These are phyloP conservation scores for Sialia sialis DNA, from an alignment of 2,113 vertebrate genomes.

Conservation along the genomic window DNA sequence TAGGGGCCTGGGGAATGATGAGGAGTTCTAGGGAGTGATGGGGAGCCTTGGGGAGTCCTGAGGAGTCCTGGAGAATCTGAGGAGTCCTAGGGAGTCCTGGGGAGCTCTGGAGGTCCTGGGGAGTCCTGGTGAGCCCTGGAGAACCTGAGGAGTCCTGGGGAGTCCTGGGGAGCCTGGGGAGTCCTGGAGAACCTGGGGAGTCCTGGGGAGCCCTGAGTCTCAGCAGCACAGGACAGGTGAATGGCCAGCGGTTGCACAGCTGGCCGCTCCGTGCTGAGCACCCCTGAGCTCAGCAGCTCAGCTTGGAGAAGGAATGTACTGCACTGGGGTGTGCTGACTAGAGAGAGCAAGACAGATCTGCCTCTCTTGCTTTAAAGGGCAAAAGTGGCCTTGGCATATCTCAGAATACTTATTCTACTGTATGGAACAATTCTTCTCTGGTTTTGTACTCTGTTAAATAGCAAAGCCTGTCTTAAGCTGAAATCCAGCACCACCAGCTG, in stretches of 20 bases:
- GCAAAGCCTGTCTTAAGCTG: neutral
- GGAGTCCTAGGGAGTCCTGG: too few relatives aligned
- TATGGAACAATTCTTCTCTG: neutral
- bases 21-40: too few relatives aligned
- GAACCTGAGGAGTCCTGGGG: too few relatives aligned
- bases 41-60: too few relatives aligned
- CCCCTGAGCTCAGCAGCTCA: neutral
- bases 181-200: too few relatives aligned
- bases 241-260: accelerated
- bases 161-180: neutral
- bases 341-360: neutral
- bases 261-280: neutral
- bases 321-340: neutral
- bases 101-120: too few relatives aligned
- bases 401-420: neutral
- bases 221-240: accelerated
- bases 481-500: neutral
- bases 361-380: neutral
- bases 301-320: accelerated
- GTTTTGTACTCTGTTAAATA: neutral
- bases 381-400: neutral
- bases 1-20: too few relatives aligned
- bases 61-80: too few relatives aligned
- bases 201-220: neutral
- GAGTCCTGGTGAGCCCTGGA: too few relatives aligned